Evolutionary conservation across 2,888 invertebrate genomes (phyloP).

Genomic region (Tetranychus piercei): DNA sequence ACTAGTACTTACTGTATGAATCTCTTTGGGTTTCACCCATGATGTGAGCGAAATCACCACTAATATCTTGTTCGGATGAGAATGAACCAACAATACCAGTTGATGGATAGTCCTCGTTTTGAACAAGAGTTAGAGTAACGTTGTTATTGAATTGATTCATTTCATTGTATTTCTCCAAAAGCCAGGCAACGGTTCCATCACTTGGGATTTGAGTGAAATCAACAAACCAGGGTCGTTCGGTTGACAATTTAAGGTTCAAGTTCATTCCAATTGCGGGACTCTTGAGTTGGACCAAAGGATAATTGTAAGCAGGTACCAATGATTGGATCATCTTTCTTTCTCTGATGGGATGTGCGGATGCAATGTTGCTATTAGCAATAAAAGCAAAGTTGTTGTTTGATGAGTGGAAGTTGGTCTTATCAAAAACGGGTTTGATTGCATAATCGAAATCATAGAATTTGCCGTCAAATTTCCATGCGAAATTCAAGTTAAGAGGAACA

Average conservation of each 20-base stretch:
- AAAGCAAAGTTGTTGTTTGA: neutral
- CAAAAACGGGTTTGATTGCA: neutral
- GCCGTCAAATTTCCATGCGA: neutral
- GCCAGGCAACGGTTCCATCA: neutral
- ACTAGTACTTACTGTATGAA: too few relatives aligned
- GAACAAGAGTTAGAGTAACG: neutral
- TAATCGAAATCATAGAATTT: neutral
- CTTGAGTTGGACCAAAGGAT: neutral
- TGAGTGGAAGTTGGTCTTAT: neutral
- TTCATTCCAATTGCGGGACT: neutral
- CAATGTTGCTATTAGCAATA: too few relatives aligned
- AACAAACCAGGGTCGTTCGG: neutral
- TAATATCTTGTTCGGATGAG: neutral
- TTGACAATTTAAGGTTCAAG: neutral
- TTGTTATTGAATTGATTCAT: neutral
- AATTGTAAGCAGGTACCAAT: neutral
- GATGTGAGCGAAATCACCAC: neutral
- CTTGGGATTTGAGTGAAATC: neutral
- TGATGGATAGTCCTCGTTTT: neutral
- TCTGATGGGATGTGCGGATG: too few relatives aligned
- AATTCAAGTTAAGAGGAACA: neutral
- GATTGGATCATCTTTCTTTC: neutral
- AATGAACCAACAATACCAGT: neutral
- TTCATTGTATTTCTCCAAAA: neutral
- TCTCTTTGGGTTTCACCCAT: too few relatives aligned